Percentiles rank a stretch among this genome's conserved stretches.
phyloP scores from a whole-genome alignment of 2,797 vertebrate species.

The Cynodonichthys magdalenae region DNA sequence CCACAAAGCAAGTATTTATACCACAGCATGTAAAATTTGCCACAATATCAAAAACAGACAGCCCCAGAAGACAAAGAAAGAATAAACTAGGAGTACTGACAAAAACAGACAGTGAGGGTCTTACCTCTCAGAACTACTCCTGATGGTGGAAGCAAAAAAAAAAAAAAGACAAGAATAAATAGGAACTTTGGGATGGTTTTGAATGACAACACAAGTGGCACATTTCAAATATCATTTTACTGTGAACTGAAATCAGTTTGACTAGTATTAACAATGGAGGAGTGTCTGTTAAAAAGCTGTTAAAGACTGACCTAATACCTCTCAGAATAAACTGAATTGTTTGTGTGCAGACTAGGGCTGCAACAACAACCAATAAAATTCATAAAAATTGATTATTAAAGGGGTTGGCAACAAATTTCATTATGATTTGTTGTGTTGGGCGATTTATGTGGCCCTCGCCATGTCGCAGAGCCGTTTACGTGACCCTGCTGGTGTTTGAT shows the following conservation, averaged over 20 bases:
- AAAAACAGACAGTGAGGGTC: constrained; percentile 35
- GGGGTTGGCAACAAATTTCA: too few species aligned
- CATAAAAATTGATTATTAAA: too few species aligned
- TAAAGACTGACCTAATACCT: too few species aligned
- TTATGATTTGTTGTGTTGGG: too few species aligned
- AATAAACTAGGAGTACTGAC: constrained; percentile 22
- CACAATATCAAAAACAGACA: constrained; percentile 28
- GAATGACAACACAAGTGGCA: not conserved
- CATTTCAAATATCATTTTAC: too few species aligned
- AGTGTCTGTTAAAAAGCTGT: not conserved
- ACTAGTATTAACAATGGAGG: not conserved
- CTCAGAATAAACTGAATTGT: too few species aligned
- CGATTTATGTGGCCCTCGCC: too few species aligned
- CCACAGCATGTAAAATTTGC: constrained; percentile 1
- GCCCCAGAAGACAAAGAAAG: constrained; percentile 17
- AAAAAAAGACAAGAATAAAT: constrained; percentile 38
- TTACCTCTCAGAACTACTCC: constrained; percentile 80
- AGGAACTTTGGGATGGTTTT: constrained; percentile 31
- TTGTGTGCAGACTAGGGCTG: too few species aligned
- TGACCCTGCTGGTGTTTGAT: too few species aligned
- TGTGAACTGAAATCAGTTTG: too few species aligned
- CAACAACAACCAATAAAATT: too few species aligned
- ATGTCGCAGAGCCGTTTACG: too few species aligned
- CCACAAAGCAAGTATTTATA: not conserved
- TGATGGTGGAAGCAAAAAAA: constrained; percentile 51